These are phyloP conservation scores for Autographa pulchrina DNA, from an alignment of 2,888 invertebrate species.

Conservation along the genomic window DNA sequence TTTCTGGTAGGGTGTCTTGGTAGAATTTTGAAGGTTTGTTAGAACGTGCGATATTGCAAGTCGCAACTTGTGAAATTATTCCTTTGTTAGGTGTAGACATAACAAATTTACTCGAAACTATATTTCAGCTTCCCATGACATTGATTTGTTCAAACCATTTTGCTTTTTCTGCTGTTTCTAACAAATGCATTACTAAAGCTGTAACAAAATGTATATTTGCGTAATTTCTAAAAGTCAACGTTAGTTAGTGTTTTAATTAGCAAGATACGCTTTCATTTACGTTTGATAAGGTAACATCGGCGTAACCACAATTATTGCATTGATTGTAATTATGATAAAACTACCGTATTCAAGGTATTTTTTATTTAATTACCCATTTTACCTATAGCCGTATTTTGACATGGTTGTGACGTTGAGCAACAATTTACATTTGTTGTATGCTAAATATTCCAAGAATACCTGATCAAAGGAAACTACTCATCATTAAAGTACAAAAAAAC, in stretches of 20 bases:
- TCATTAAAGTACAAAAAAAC: no score
- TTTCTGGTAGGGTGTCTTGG: slow-evolving; percentile 7
- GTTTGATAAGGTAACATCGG: slow-evolving; percentile 3
- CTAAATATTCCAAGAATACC: no score
- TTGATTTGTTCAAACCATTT: slow-evolving; percentile 53
- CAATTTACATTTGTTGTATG: no score
- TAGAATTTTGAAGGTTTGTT: slow-evolving; percentile 31
- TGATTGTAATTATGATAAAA: no score
- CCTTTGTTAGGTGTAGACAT: slow-evolving; percentile 62
- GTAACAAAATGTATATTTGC: slow-evolving; percentile 44
- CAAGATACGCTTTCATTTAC: neutral
- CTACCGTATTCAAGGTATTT: no score
- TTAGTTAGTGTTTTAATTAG: slow-evolving; percentile 32
- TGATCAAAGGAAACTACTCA: no score
- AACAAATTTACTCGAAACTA: slow-evolving; percentile 55
- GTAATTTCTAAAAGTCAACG: slow-evolving; percentile 38
- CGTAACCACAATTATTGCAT: neutral
- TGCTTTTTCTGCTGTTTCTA: slow-evolving; percentile 23
- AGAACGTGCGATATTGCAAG: slow-evolving; percentile 54
- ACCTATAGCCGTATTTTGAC: no score
- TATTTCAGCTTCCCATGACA: slow-evolving; percentile 62
- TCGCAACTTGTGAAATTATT: slow-evolving; percentile 57
- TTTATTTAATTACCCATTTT: no score
- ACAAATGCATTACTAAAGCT: slow-evolving; percentile 35
- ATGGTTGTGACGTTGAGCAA: no score